Base-by-base conservation (phyloP, 2,113 vertebrate genomes). In the Spea bombifrons region DNA sequence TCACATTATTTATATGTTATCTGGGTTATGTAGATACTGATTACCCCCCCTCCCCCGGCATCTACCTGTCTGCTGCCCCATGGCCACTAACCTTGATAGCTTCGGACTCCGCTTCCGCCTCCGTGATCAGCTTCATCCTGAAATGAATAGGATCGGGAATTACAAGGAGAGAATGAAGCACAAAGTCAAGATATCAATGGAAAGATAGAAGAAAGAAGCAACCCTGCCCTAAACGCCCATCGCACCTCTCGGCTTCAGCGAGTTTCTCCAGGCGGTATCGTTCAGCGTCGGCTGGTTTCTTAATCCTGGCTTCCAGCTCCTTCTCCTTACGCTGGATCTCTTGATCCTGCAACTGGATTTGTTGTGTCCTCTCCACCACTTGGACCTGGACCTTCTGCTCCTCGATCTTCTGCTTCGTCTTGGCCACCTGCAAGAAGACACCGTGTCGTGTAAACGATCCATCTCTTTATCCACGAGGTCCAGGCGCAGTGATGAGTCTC, bases 321-420 rank as follows among this genome's bases (percentile, higher is more conserved):
- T 86, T 95, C 88, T 97, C 96, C 6, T 88, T 90, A 8, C 96
- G 89, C 73, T 85, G 86, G 74, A 96, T 96, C 85, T 97, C 95
- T 89, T 97, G 96, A 78, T 95, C 95, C 90, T 97, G 95, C 74
- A 97, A 90, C 4, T 87, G 88, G 83, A 97, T 96, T 92, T 97
- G 95, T 90, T 97, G 95, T 2, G 91, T 74, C 0, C 96, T 90
- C 86, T 97, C 96, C 85, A 97, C 94, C 83, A 97, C 96, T 87
- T 94, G 89, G 66, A 97, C 86, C 88, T 97, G 95, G 85, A 97
- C 95, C 75, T 89, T 93, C 89, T 97, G 94, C 81, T 97, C 95
- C 88, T 97, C 96, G 0, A 97, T 97, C 78, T 90, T 91, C 89
- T 97, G 96, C 89, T 97, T 96, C 0, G 96, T 97, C 88, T 96